Percentiles rank a stretch among this genome's conserved stretches.
Evolutionary conservation across 2,888 invertebrate genomes (phyloP).

Genomic region (Athetis lepigone): DNA sequence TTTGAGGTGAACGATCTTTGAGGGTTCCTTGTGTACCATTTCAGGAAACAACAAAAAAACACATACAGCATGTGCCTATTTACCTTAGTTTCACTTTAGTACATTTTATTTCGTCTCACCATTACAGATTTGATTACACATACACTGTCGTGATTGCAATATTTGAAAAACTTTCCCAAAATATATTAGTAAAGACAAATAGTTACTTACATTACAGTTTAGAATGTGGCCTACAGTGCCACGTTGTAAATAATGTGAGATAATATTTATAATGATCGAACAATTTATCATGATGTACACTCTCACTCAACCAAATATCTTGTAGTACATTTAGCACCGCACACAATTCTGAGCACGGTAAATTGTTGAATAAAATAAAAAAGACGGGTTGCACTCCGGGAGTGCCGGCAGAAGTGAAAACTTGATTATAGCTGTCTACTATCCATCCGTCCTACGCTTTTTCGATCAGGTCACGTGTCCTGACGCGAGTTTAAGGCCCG

Average conservation of each 20-base stretch:
- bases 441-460: too few relatives aligned
- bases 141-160: not conserved
- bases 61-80: not conserved
- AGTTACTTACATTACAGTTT: constrained; percentile 24
- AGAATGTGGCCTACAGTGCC: constrained; percentile 40
- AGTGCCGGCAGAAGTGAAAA: too few relatives aligned
- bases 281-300: constrained; percentile 70
- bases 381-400: too few relatives aligned
- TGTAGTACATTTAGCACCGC: constrained; percentile 24
- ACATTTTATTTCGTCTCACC: not conserved
- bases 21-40: constrained; percentile 13
- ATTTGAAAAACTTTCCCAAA: constrained; percentile 13
- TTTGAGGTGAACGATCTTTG: constrained; percentile 34
- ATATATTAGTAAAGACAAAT: constrained; percentile 22
- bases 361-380: not conserved
- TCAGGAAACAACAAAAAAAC: constrained; percentile 2
- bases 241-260: constrained; percentile 29
- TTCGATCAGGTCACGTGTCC: too few relatives aligned
- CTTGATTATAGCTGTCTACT: too few relatives aligned
- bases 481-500: too few relatives aligned
- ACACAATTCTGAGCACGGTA: too few relatives aligned
- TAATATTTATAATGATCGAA: constrained; percentile 58
- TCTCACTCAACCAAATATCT: constrained; percentile 67
- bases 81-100: not conserved
- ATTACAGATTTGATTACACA: not conserved